Evolutionary conservation across 2,797 vertebrate genomes (phyloP).

Genomic region (Argyrosomus regius): DNA sequence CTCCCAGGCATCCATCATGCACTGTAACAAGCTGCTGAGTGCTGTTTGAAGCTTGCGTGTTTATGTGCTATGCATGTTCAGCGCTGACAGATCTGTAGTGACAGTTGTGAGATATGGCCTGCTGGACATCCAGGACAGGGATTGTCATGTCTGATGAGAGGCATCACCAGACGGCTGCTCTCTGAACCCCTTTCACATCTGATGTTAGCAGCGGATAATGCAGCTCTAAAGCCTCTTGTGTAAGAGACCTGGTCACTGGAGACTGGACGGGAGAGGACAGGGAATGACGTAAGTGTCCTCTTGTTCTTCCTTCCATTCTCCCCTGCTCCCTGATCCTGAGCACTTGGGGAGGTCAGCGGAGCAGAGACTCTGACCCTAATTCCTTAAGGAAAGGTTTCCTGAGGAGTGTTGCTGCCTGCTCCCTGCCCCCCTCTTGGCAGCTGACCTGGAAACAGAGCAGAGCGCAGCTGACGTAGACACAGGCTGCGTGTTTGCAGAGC

Average conservation of each 20-base stretch:
- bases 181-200: constrained; percentile 39
- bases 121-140: constrained; percentile 47
- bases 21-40: constrained; percentile 60
- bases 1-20: constrained; percentile 48
- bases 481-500: constrained; percentile 21
- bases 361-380: constrained; percentile 56
- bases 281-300: constrained; percentile 65
- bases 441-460: constrained; percentile 70
- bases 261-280: constrained; percentile 33
- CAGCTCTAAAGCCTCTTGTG: constrained; percentile 70
- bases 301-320: constrained; percentile 58
- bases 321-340: constrained; percentile 63
- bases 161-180: constrained; percentile 25
- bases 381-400: constrained; percentile 76
- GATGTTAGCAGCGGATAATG: constrained; percentile 54
- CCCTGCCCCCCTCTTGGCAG: constrained; percentile 33
- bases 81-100: constrained; percentile 59
- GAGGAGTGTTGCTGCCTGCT: constrained; percentile 22
- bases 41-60: constrained; percentile 46
- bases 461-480: constrained; percentile 53
- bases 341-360: constrained; percentile 29
- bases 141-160: constrained; percentile 39
- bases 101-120: constrained; percentile 60
- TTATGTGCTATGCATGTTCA: constrained; percentile 35
- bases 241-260: constrained; percentile 62